Conservation (phyloP, 2,113 vertebrate species). For the Sapajus apella region DNA sequence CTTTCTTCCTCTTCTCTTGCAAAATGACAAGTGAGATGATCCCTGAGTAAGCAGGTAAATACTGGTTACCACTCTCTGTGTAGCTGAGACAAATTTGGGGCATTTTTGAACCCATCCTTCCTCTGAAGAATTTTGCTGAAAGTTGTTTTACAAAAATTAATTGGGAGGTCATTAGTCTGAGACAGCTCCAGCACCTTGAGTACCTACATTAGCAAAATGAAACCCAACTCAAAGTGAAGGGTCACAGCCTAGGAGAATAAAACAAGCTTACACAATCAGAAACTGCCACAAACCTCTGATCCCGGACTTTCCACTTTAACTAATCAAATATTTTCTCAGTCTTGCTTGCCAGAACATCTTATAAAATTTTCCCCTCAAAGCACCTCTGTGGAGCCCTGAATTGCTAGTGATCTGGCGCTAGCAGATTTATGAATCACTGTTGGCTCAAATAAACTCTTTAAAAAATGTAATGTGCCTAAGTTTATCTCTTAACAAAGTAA, state of each 20-base stretch:
- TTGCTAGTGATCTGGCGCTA: neutral
- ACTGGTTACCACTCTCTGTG: neutral
- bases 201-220: neutral
- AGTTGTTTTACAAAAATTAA: neutral
- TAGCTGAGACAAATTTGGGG: neutral
- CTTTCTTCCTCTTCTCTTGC: neutral
- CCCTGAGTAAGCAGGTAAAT: neutral
- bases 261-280: neutral
- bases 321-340: neutral
- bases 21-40: slow-evolving; percentile 19
- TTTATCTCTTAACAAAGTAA: neutral
- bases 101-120: neutral
- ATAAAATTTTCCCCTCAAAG: neutral
- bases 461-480: neutral
- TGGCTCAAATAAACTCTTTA: neutral
- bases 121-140: slow-evolving; percentile 21
- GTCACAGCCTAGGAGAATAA: neutral
- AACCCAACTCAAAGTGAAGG: neutral
- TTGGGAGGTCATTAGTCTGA: neutral
- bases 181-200: neutral
- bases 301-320: neutral
- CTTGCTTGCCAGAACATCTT: neutral
- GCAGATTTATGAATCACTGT: neutral
- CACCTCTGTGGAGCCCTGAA: neutral
- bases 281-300: neutral